These are phyloP conservation scores for Drosophila lutescens DNA, from an alignment of 2,888 invertebrate genomes.

Conservation along the genomic window DNA sequence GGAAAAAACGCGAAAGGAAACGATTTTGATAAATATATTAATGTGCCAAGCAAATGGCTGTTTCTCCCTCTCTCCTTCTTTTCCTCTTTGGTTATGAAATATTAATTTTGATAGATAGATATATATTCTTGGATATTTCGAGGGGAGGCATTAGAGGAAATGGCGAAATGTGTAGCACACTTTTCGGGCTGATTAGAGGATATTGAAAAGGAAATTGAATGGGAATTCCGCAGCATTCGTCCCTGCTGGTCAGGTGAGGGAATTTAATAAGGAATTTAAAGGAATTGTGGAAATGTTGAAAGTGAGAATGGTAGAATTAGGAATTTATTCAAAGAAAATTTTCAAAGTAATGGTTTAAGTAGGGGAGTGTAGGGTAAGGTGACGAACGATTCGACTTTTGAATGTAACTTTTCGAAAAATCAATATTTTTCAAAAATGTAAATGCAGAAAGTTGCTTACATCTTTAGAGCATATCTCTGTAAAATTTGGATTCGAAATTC, in stretches of 20 bases:
- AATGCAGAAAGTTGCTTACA: too few relatives aligned
- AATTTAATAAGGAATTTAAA: not conserved
- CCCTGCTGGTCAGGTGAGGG: constrained; percentile 17
- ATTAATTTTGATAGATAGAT: constrained; percentile 39
- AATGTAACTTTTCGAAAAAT: too few relatives aligned
- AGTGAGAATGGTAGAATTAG: too few relatives aligned
- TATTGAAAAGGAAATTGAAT: constrained; percentile 35
- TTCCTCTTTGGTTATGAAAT: not conserved
- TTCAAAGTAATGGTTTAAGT: too few relatives aligned
- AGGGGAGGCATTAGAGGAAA: not conserved
- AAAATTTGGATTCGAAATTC: too few relatives aligned
- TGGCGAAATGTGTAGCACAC: constrained; percentile 11
- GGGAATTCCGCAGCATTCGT: not conserved
- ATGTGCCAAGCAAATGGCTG: constrained; percentile 23
- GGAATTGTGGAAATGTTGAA: too few relatives aligned
- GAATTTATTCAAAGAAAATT: too few relatives aligned
- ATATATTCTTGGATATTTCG: not conserved
- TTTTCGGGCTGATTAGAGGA: constrained; percentile 31
- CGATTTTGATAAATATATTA: constrained; percentile 38
- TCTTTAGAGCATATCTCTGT: too few relatives aligned
- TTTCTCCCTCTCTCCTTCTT: not conserved
- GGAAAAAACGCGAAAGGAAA: constrained; percentile 6
- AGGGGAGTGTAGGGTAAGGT: too few relatives aligned
- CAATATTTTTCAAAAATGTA: too few relatives aligned
- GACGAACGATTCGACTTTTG: too few relatives aligned